Evolutionary conservation across 2,113 vertebrate species (phyloP).

Genomic region (Haemorhous mexicanus): DNA sequence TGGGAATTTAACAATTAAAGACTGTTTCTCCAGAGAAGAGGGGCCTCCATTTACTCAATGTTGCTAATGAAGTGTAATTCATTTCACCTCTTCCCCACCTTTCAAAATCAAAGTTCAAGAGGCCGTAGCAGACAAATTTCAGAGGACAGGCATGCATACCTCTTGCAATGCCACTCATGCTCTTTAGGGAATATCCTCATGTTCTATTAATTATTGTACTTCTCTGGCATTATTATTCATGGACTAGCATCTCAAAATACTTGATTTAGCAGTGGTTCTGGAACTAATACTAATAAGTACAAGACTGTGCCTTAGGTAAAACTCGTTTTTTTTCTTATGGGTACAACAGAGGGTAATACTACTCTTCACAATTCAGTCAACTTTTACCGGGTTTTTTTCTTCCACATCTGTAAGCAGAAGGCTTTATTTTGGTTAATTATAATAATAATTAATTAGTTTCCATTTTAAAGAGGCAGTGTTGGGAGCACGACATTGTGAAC

Average conservation of each 20-base stretch:
- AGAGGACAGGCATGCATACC: constrained; percentile 58
- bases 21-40: constrained; percentile 45
- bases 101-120: constrained; percentile 76
- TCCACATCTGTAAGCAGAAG: neutral
- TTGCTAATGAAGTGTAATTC: constrained; percentile 72
- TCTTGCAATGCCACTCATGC: constrained; percentile 36
- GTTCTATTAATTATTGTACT: constrained; percentile 76
- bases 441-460: neutral
- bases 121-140: constrained; percentile 60
- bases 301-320: constrained; percentile 12
- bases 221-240: constrained; percentile 73
- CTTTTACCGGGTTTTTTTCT: neutral
- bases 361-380: constrained; percentile 4
- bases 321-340: neutral
- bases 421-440: neutral
- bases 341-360: neutral
- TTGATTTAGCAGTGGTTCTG: constrained; percentile 71
- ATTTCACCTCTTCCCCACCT: constrained; percentile 59
- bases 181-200: constrained; percentile 71
- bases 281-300: constrained; percentile 74
- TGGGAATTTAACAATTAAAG: constrained; percentile 64
- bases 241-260: constrained; percentile 68
- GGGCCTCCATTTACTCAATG: constrained; percentile 30
- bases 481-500: neutral
- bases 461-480: neutral